Evolutionary conservation across 2,113 vertebrate genomes (phyloP), one percentile per base, ranked within the genome.

Genomic region (Scalopus aquaticus): DNA sequence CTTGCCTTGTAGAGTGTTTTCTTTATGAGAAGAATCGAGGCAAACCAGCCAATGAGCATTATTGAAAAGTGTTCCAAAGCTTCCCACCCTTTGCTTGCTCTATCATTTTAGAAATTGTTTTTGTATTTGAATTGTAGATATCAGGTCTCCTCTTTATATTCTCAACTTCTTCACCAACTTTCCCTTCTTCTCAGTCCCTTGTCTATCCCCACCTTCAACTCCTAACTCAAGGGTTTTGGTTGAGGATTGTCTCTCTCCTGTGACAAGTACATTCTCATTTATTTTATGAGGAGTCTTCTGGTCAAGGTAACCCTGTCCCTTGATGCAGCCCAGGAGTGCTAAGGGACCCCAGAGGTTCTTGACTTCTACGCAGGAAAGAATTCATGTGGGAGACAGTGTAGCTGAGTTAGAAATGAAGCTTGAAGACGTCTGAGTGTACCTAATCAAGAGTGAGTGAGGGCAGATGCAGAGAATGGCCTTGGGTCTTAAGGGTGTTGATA

Each of bases 1-100:
- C 96, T 98, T 97, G 49, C 89, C 91, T 87, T 96, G 32, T 1
- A 95, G 91, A 96, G 58, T 76, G 2, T 77, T 42, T 93, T 72
- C 22, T 93, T 70, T 56, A 19, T 6, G 6, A 88, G 83, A 58
- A 95, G 70, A 49, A 46, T 65, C 58, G 88, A 24, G 56, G 67
- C 70, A 82, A 78, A 79, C 7, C 26, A 62, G 56, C 37, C 93
- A 88, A 39, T 35, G 49, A 5, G 13, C 17, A 19, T 80, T 56
- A 82, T 51, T 88, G 4, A 67, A 70, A 79, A 94, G 24, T 78
- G 17, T 7, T 88, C 58, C 15, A 6, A 64, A 0, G 70, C 56
- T 69, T 64, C 28, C 30, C 13, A n/a, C 49, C 46, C 32, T 16
- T 39, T 54, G 30, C 44, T 49, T 81, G 51, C 3, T 77, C 26